Evolutionary conservation across 2,888 invertebrate species (phyloP), one percentile per base, ranked within the genome.

Genomic region (Drosophila diplacantha): DNA sequence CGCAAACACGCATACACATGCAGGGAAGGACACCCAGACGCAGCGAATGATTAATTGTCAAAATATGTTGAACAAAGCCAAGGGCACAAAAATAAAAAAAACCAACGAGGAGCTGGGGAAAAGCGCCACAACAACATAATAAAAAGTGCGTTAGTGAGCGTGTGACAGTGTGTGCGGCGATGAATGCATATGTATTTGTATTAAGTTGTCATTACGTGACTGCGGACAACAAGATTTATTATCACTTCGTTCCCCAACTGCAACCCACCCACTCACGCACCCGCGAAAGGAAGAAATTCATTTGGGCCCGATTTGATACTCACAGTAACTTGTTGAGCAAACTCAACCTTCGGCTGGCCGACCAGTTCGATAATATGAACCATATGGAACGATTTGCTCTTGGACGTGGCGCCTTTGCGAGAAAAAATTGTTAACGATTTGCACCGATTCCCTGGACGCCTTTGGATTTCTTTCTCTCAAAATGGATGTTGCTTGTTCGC

Each of bases 281-380:
- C n/a, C 29, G 18, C 18, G 11, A 37, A 46, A 41, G 63, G 51
- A 63, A 59, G 47, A 71, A 72, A 79, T 69, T 75, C 68, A 71
- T 81, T 67, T 74, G 62, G 26, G 31, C 55, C 43, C 62, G 51
- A 59, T 58, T 52, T 52, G 64, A 81, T 92, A 93, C 93, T 93
- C 90, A 93, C 93, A 92, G 92, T 92, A 91, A 92, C 90, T 90
- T 91, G 91, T 89, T 91, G 91, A 90, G 93, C 91, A 90, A 93
- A 93, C 89, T 93, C 93, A 91, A 92, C 92, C 89, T 92, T 92
- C 90, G 91, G 92, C 91, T 93, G 93, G 91, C 92, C 93, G 90
- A 93, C 93, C 89, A 93, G 91, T 91, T 93, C 93, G 90, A 93
- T 92, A 90, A 93, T 92, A 90, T 93, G 93, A 92, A 93, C 93